Evolutionary conservation across 2,888 invertebrate genomes (phyloP), one percentile per base, ranked within the genome.

Genomic region (Adelphocoris suturalis): DNA sequence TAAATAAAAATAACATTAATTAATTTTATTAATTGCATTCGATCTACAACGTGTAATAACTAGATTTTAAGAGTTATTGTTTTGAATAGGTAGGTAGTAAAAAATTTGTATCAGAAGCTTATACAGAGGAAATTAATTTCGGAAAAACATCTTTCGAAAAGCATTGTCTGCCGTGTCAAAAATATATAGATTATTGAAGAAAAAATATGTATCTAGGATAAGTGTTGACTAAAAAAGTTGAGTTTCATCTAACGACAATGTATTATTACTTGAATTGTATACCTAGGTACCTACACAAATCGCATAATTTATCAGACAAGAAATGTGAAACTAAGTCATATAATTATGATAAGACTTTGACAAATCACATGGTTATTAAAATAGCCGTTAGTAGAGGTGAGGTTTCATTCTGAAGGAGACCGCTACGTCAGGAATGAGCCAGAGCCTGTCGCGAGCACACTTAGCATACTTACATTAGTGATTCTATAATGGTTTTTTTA

Each of bases 281-380:
- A 46, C 37, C 37, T 37, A 37, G 37, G 37, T 37, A 37, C 37
- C 37, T 78, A 47, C 28, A 46, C 12, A 82, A 13, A 23, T 82
- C 27, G 82, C 27, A 61, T 85, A 55, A 84, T 57, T 52, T 84
- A 52, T 52, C 52, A 57, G 84, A 55, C 57, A 57, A 84, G 47
- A 84, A 61, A 88, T 88, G 88, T 88, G 88, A 78, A 88, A 88
- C 88, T 88, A 88, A 88, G 88, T 88, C 88, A 88, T 88, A 85
- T 27, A 52, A 47, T 61, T 61, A 37, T 85, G 61, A 85, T 85
- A 85, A 82, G 82, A 82, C 82, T 82, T 82, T 82, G 82, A 82
- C 78, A 78, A 78, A 82, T 82, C 82, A 82, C 82, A 82, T 82
- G 47, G 78, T 46, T n/a, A 28, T 12, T 37, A 37, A 37, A 37